Evolutionary conservation across 2,113 vertebrate species (phyloP).

Genomic region (Odontophorus gujanensis): DNA sequence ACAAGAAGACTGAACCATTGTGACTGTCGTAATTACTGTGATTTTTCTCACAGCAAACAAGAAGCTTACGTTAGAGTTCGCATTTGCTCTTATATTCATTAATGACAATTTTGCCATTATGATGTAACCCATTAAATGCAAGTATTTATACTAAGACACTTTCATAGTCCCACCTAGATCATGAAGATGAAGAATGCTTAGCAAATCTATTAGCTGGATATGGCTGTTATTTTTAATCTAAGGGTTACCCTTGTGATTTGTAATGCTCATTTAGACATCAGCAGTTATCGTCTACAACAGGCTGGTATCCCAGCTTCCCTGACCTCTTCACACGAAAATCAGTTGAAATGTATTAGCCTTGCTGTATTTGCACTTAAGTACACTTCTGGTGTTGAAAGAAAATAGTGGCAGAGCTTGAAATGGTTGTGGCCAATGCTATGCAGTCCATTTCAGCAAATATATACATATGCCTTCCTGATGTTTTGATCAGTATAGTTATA

Average conservation of each 20-base stretch:
- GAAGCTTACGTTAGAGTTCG: background rate
- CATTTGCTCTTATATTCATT: background rate
- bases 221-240: background rate
- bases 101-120: background rate
- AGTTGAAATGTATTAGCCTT: background rate
- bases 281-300: background rate
- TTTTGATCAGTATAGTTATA: background rate
- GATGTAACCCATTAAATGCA: background rate
- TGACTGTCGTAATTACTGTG: background rate
- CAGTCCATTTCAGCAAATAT: background rate
- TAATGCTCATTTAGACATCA: background rate
- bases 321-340: background rate
- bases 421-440: background rate
- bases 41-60: background rate
- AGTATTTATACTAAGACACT: background rate
- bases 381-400: background rate
- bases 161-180: background rate
- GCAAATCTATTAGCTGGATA: background rate
- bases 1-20: background rate
- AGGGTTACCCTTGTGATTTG: background rate
- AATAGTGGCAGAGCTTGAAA: background rate
- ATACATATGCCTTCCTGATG: background rate
- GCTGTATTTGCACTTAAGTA: background rate
- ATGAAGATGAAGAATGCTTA: background rate
- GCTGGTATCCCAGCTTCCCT: background rate